Evolutionary conservation across 2,888 invertebrate genomes (phyloP).

Genomic region (Drosophila parthenogenetica): DNA sequence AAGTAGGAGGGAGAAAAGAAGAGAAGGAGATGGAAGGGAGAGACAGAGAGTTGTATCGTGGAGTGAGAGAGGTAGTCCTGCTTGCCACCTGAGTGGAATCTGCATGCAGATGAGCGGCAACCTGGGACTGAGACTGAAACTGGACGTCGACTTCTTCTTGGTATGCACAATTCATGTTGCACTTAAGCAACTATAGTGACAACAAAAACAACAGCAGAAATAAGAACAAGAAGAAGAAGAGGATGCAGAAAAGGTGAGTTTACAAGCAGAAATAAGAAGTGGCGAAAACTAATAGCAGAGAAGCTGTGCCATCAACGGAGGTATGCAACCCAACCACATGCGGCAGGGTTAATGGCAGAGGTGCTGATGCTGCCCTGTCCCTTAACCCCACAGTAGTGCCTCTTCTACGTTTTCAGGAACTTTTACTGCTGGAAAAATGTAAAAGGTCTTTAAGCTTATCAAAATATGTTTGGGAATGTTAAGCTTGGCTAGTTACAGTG

Average conservation of each 20-base stretch:
- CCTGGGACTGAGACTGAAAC: background rate
- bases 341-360: slow-evolving; percentile 76
- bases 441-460: background rate
- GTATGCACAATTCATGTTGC: slow-evolving; percentile 80
- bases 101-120: slow-evolving; percentile 65
- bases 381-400: slow-evolving; percentile 10
- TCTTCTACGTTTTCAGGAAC: background rate
- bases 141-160: slow-evolving; percentile 59
- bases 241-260: background rate
- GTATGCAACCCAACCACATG: slow-evolving; percentile 27
- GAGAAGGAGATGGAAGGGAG: too few species aligned
- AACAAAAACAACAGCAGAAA: slow-evolving; percentile 26
- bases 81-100: slow-evolving; percentile 29
- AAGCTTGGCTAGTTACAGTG: too few species aligned
- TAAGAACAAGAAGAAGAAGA: background rate
- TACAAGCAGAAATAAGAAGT: slow-evolving; percentile 24
- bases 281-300: slow-evolving; percentile 73
- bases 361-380: slow-evolving; percentile 67
- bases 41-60: background rate
- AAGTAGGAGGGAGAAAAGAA: background rate
- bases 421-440: background rate
- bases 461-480: too few species aligned
- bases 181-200: slow-evolving; percentile 62
- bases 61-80: background rate
- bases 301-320: slow-evolving; percentile 44